These are phyloP conservation scores for Macrotis lagotis DNA, from an alignment of 2,113 vertebrate genomes.

Conservation along the genomic window DNA sequence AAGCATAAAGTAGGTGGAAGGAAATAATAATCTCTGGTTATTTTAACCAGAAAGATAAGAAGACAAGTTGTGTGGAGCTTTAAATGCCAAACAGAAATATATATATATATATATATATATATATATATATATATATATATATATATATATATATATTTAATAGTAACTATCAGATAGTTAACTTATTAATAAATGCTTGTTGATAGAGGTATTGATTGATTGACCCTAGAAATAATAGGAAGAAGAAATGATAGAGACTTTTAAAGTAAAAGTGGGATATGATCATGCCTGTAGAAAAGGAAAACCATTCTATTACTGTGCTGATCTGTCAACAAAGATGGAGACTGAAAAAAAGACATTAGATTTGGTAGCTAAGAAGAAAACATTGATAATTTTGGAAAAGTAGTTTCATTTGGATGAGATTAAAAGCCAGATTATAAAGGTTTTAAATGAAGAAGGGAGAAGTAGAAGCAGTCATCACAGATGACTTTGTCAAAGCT, in stretches of 20 bases:
- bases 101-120: no score
- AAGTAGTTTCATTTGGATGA: not conserved
- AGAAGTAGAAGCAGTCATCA: not conserved
- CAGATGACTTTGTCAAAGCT: not conserved
- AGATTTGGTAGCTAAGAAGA: not conserved
- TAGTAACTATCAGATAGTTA: not conserved
- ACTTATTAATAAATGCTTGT: not conserved
- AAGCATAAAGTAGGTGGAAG: not conserved
- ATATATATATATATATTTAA: no score
- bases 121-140: no score
- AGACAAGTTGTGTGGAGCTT: not conserved
- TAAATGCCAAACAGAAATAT: not conserved
- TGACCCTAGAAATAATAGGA: not conserved
- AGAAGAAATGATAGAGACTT: not conserved
- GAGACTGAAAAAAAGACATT: not conserved
- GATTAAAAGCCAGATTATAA: not conserved
- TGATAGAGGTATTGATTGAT: not conserved
- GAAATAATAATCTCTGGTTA: not conserved
- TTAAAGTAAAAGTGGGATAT: not conserved
- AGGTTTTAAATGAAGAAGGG: not conserved
- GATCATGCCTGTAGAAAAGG: not conserved
- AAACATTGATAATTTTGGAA: not conserved
- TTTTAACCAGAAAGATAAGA: not conserved
- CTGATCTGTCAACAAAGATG: not conserved
- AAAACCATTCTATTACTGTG: not conserved